Evolutionary conservation across 2,888 invertebrate species (phyloP), one percentile per base, ranked within the genome.

Genomic region (Agrilus cyanescens): DNA sequence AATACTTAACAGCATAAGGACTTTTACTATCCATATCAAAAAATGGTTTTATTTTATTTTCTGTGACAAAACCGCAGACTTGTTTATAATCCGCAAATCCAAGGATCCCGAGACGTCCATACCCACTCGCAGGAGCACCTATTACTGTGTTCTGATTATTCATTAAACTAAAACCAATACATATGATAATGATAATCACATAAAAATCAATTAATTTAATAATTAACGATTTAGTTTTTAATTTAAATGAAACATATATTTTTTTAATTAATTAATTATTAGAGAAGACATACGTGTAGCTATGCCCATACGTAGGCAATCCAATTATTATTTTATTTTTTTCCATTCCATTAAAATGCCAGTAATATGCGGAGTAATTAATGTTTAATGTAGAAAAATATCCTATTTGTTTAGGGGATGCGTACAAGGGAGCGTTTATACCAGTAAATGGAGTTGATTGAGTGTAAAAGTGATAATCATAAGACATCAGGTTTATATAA

Each of bases 401-500:
- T 2, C 77, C 74, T 32, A 69, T 68, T 52, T 88, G 85, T 1
- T 67, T 65, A 7, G 66, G 55, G 5, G 75, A 69, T 1, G 75
- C 67, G 60, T 76, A 85, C 3, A 94, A 66, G 0, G 93, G 91
- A 0, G 91, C 76, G 65, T 94, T 93, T 12, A 88, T 69, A 0
- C 87, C 81, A 13, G 91, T 91, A 52, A 88, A 78, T 1, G 91
- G 91, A 2, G 83, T 80, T 47, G 76, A 75, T 60, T 73, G 73
- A 4, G 78, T 74, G 57, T 76, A 93, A 57, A 78, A 83, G 63
- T 93, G 90, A 58, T 79, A 93, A 62, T 94, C 93, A 59, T 94
- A 94, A 0, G 85, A 76, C 93, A 93, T 93, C n/a, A 94, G 59
- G 62, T 88, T 90, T 0, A 89, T 76, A 68, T 78, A 88, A 63